Evolutionary conservation across 1,140 invertebrate genomes (phyloP).

Genomic region (Prorops nasuta): DNA sequence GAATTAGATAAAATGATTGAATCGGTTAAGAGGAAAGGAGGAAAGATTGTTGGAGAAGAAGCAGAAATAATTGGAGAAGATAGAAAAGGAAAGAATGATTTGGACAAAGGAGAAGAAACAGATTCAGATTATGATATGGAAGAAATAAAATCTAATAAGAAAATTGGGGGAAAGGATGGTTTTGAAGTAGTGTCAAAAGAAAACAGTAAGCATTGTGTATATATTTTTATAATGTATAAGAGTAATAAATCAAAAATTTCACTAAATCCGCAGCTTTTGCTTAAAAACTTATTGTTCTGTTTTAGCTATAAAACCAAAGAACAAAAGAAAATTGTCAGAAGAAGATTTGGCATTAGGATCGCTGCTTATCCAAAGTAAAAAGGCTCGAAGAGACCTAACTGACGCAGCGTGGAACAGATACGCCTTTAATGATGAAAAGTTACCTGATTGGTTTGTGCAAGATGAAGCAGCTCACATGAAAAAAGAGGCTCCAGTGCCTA

Average conservation of each 20-base stretch:
- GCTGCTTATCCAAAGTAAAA: constrained; percentile 80
- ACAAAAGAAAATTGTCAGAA: constrained; percentile 76
- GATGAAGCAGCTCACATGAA: constrained; percentile 92
- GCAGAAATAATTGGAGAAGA: constrained; percentile 14
- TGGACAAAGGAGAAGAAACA: constrained; percentile 36
- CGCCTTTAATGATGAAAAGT: constrained; percentile 80
- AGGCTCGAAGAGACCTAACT: constrained; percentile 79
- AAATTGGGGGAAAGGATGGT: constrained; percentile 57
- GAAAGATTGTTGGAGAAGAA: constrained; percentile 58
- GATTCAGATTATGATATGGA: constrained; percentile 67
- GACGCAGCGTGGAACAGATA: constrained; percentile 92
- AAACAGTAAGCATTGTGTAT: constrained; percentile 45
- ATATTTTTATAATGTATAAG: neutral
- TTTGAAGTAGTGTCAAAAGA: constrained; percentile 69
- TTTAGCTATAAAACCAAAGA: constrained; percentile 52
- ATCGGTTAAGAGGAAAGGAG: constrained; percentile 71
- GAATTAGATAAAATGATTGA: constrained; percentile 80
- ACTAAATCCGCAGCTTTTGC: no score
- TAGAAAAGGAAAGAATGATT: constrained; percentile 32
- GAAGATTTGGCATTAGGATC: constrained; percentile 87
- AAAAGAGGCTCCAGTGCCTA: constrained; percentile 74
- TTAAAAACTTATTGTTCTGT: no score
- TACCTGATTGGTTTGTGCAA: constrained; percentile 95
- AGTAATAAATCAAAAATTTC: neutral
- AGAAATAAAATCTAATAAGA: constrained; percentile 39